phyloP scores from a whole-genome alignment of 2,797 vertebrate species.

The Cynopterus sphinx region DNA sequence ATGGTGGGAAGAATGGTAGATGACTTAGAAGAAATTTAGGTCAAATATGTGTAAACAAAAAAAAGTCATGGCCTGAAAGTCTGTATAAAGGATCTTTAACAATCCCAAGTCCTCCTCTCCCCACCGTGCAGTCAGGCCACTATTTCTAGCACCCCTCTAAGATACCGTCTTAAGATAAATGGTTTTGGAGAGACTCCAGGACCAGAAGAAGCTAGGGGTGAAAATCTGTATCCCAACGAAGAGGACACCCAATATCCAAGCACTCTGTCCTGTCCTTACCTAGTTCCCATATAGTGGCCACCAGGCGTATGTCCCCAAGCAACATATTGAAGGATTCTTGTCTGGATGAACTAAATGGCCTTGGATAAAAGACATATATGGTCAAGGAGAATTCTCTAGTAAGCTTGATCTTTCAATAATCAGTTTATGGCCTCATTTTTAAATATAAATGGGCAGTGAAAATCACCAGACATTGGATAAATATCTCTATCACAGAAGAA shows the following conservation, averaged over 20 bases:
- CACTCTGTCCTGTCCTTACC: neutral
- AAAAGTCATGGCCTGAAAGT: neutral
- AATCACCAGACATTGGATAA: neutral
- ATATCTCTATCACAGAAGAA: neutral
- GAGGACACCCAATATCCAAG: neutral
- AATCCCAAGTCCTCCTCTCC: neutral
- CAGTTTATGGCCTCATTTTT: neutral
- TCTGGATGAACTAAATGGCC: neutral
- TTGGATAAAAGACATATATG: neutral
- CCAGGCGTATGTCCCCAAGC: neutral
- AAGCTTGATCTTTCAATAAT: neutral
- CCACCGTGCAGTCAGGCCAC: neutral
- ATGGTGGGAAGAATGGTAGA: neutral
- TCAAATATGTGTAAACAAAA: neutral
- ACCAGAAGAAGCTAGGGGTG: neutral
- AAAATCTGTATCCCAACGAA: neutral
- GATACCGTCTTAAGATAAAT: neutral
- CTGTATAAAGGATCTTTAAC: neutral
- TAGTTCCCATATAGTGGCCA: neutral
- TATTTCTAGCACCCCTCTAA: neutral
- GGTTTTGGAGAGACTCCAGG: neutral
- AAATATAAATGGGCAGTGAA: neutral
- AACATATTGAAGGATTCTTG: neutral
- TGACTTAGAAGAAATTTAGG: neutral
- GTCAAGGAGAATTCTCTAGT: neutral